Base-by-base conservation (phyloP, 2,888 invertebrate species). In the Helleia helle region DNA sequence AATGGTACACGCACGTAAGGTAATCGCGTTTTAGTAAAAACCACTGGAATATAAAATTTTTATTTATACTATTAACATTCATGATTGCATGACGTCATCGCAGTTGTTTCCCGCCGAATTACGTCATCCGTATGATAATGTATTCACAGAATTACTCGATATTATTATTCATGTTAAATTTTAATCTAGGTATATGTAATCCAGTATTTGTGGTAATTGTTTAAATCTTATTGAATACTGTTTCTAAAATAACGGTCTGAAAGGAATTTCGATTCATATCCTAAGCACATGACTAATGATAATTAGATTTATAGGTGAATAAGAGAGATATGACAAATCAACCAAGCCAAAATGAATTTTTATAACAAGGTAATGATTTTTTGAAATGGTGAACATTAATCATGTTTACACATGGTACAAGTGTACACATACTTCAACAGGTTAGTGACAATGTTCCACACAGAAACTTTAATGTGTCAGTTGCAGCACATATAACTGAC, bases 391-490 rank as follows among this genome's bases (percentile, higher is more conserved):
- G 44, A 46, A 44, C 22, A 4, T n/a, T n/a, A 22, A 18, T 15
- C n/a, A 17, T 9, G 31, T 31, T 30, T 8, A 3, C 11, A 34
- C 15, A 15, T 17, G 17, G 15, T 25, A 26, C 15, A 11, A 6
- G 46, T 46, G 45, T 46, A 36, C 50, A 45, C 29, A 44, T 49
- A 48, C 39, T 36, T 52, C 44, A 37, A 65, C 65, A 56, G 70
- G 83, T 83, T 84, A 84, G 84, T 83, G 76, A 83, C 83, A 79
- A 73, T 71, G 66, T 73, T 65, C 71, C 77, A 81, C 81, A 83
- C 72, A 74, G 59, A 76, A 71, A 76, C 73, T 65, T n/a, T 63
- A 61, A 51, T 68, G 67, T 75, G 73, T 77, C 77, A 71, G 73
- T 64, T 53, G 74, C 68, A 65, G 71, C 75, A 83, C 80, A 83